Evolutionary conservation across 2,113 vertebrate species (phyloP).

Genomic region (Camelus dromedarius): DNA sequence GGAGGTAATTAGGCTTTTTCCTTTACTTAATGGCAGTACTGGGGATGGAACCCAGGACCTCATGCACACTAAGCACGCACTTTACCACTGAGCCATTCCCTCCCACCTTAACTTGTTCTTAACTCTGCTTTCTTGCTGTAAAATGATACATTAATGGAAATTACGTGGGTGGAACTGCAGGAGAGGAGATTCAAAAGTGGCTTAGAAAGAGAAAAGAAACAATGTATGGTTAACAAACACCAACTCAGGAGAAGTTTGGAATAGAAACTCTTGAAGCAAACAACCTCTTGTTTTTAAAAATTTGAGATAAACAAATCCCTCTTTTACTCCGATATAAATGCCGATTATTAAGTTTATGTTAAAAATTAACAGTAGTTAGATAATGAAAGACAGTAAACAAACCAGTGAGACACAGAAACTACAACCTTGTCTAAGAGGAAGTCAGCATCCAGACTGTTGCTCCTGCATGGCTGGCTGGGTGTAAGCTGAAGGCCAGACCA

Average conservation of each 20-base stretch:
- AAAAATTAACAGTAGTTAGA: neutral
- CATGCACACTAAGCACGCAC: no score
- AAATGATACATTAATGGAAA: constrained; percentile 54
- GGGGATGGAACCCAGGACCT: no score
- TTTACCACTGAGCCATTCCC: no score
- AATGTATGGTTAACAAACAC: neutral
- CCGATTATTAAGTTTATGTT: constrained; percentile 26
- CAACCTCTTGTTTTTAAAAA: neutral
- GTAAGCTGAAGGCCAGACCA: neutral
- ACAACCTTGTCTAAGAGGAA: neutral
- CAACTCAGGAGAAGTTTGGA: constrained; percentile 13
- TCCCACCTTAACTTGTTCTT: neutral
- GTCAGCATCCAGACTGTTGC: neutral
- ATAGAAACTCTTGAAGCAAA: constrained; percentile 25
- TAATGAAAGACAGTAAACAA: constrained; percentile 19
- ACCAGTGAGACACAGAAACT: neutral
- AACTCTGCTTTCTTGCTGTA: constrained; percentile 42
- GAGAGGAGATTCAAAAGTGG: neutral
- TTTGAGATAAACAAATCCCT: neutral
- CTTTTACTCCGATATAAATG: neutral
- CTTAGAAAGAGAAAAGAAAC: constrained; percentile 47
- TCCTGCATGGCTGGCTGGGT: neutral
- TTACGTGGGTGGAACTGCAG: constrained; percentile 20
- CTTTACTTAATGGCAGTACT: no score
- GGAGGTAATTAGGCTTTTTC: no score